These are phyloP conservation scores for Crenichthys baileyi DNA, from an alignment of 2,797 vertebrate species.

Conservation along the genomic window DNA sequence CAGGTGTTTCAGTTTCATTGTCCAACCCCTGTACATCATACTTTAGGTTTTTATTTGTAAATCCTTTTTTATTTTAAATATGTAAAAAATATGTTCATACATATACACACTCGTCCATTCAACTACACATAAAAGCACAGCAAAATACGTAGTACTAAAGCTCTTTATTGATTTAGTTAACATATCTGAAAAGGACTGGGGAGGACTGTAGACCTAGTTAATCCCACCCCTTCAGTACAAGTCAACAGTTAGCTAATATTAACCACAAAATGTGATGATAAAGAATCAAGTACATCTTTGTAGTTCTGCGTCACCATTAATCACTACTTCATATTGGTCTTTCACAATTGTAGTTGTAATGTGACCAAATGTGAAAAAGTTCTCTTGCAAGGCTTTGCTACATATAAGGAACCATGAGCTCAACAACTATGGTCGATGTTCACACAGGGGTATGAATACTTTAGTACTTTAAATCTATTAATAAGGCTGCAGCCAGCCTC, in stretches of 20 bases:
- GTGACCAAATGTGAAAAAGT: neutral
- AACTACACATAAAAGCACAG: too few species aligned
- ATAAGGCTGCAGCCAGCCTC: neutral
- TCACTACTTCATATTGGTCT: neutral
- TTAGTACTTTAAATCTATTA: neutral
- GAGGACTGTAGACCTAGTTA: neutral
- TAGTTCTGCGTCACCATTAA: neutral
- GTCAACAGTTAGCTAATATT: neutral
- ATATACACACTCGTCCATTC: too few species aligned
- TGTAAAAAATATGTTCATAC: too few species aligned
- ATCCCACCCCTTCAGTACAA: neutral
- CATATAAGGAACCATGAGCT: neutral
- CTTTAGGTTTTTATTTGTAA: too few species aligned
- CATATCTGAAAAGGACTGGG: neutral
- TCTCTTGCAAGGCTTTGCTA: neutral
- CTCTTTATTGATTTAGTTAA: neutral
- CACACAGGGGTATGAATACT: neutral
- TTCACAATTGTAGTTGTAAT: neutral
- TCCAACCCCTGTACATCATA: too few species aligned
- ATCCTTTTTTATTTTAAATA: too few species aligned
- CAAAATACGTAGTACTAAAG: neutral
- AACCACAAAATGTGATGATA: neutral
- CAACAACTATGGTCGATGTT: neutral
- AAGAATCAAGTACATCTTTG: too few species aligned
- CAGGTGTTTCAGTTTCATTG: too few species aligned